Percentiles rank a stretch among this genome's conserved stretches.
phyloP scores from a whole-genome alignment of 1,140 invertebrate species.

The Conus betulinus region DNA sequence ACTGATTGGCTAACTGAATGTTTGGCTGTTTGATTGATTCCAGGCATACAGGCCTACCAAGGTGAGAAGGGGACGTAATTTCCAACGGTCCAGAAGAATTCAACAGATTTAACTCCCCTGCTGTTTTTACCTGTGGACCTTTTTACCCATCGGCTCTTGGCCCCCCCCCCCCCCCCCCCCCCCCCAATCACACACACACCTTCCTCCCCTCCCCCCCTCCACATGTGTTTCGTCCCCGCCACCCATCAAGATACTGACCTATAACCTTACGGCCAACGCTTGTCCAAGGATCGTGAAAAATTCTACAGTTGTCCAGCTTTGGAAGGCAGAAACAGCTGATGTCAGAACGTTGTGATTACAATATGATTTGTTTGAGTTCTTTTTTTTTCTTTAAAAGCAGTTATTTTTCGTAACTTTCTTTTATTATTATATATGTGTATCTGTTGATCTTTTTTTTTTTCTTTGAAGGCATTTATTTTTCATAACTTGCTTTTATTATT shows the following conservation, averaged over 20 bases:
- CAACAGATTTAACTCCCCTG: neutral
- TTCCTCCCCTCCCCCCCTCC: neutral
- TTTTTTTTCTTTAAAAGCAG: neutral
- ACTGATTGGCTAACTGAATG: neutral
- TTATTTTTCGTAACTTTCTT: neutral
- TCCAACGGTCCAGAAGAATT: neutral
- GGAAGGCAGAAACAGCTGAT: neutral
- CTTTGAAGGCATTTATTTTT: no score
- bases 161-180: neutral
- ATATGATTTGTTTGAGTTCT: neutral
- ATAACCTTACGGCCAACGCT: neutral
- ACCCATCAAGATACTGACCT: neutral
- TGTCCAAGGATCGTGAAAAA: neutral
- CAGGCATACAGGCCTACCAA: constrained; percentile 1
- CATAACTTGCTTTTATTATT: neutral
- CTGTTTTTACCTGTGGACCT: neutral
- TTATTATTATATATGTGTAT: neutral
- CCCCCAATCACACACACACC: no score
- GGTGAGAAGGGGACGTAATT: neutral
- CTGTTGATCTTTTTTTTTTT: neutral
- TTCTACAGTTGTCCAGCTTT: neutral
- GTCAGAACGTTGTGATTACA: neutral
- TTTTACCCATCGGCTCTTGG: no score
- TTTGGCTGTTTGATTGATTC: neutral
- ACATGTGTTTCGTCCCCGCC: no score